Evolutionary conservation across 2,888 invertebrate genomes (phyloP), one percentile per base, ranked within the genome.

Genomic region (Myathropa florea): DNA sequence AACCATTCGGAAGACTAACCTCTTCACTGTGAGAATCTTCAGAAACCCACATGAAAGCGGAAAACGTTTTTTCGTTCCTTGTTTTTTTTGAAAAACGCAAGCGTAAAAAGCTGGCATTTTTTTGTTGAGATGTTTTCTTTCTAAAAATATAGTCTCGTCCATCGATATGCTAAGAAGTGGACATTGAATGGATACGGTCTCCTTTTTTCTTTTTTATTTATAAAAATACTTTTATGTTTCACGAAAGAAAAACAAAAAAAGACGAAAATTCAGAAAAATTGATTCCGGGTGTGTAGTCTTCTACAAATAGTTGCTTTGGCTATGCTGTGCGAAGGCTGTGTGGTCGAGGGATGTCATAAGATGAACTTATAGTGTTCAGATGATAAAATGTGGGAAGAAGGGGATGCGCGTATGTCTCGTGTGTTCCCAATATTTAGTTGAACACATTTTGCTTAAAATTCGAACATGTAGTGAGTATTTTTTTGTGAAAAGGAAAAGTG

Each of bases 201-300:
- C 46, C 18, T 6, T 55, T 10, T 12, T 24, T 77, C 33, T 30
- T 53, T n/a, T 21, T 53, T 21, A 18, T 68, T 70, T 55, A 61
- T 70, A 61, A 55, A 77, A 70, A 77, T 70, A 46, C 18, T 18
- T 46, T 46, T 46, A 46, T 46, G 46, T 7, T 46, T 46, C 18
- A 18, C 46, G 46, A 18, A 18, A 1, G 46, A 46, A 39, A n/a
- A n/a, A 0, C 30, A 33, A 33, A 9, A 46, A 39, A 14, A n/a
- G n/a, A n/a, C n/a, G n/a, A n/a, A n/a, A n/a, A n/a, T n/a, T n/a
- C n/a, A n/a, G n/a, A 36, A 36, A 71, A 70, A 59, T 59, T 65
- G 64, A 79, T 79, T 79, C 79, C 79, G 79, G 79, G 79, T 79
- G 78, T 59, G 79, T 79, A 65, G 53, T 33, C 46, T 30, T 65